Conservation (phyloP, 2,888 invertebrate species). For the Rhogogaster chlorosoma region DNA sequence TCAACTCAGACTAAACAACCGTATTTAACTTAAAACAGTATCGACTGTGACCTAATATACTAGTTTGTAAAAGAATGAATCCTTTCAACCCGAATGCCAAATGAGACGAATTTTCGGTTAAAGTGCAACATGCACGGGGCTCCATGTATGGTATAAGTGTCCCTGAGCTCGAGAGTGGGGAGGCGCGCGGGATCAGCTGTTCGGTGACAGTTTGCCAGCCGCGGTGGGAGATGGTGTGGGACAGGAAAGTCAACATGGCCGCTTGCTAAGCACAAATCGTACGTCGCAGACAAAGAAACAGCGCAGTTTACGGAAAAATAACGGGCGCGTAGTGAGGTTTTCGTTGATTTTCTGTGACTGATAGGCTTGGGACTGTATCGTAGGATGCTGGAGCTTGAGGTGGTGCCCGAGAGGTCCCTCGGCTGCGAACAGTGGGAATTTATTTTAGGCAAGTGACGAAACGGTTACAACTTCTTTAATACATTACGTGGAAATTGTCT, state of each 20-base stretch:
- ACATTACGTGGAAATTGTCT: slow-evolving; percentile 63
- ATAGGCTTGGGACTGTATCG: slow-evolving; percentile 54
- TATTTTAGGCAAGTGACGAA: slow-evolving; percentile 89
- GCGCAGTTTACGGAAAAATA: slow-evolving; percentile 72
- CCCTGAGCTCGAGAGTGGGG: slow-evolving; percentile 50
- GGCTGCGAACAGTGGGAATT: slow-evolving; percentile 99
- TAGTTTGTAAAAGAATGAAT: neutral
- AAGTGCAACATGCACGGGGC: neutral
- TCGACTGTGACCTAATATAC: neutral
- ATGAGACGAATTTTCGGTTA: neutral
- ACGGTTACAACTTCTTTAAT: slow-evolving; percentile 54
- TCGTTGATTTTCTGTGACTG: slow-evolving; percentile 54
- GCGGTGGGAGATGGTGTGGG: slow-evolving; percentile 56
- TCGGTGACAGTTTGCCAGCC: slow-evolving; percentile 74
- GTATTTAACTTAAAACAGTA: neutral
- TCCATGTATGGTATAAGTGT: neutral
- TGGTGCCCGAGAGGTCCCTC: slow-evolving; percentile 96
- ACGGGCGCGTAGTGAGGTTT: slow-evolving; percentile 63
- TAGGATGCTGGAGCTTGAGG: slow-evolving; percentile 96
- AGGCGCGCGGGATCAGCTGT: slow-evolving; percentile 73
- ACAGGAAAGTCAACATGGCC: slow-evolving; percentile 77
- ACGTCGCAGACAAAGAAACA: slow-evolving; percentile 73
- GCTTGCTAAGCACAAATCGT: slow-evolving; percentile 71
- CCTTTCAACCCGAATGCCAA: neutral
- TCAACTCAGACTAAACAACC: neutral